Evolutionary conservation across 1,140 invertebrate genomes (phyloP), one percentile per base, ranked within the genome.

Genomic region (Platyura marginata): DNA sequence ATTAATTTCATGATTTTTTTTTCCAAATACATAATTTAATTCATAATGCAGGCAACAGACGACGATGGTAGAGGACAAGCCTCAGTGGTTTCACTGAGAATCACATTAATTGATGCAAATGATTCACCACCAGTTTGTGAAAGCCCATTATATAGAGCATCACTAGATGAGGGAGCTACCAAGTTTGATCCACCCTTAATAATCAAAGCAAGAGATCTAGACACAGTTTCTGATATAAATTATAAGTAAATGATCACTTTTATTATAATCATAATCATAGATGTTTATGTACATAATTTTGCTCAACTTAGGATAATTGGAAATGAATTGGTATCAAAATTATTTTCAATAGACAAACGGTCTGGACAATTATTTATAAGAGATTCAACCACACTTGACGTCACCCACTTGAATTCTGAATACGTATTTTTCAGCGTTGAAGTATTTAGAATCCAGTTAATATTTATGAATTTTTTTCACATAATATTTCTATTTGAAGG

Each of bases 91-190:
- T 78, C 85, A 0, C 64, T 96, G 0, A 77, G 77, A 46, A 78
- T 96, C 5, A 70, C 74, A 0, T 61, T 94, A 1, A 65, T 67
- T 0, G 88, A 94, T 58, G 78, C 76, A 23, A 93, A 94, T 54
- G 91, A 95, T 60, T 91, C 87, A 53, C 67, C 79, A 0, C 87
- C 88, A 0, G 65, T 70, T 9, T 91, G 91, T 58, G 64, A 71
- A 8, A 77, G 75, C 41, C 63, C 73, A 0, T 66, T 75, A 10
- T 89, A 88, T 58, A 71, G 75, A 6, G 77, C 79, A 1, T 79
- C 81, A 3, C 80, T 91, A 15, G 79, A 90, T 49, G 88, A 93
- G 56, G 83, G 82, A 1, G 72, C 84, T 2, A 66, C 73, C 3
- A 78, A 79, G 45, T 90, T 91, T 51, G 84, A 91, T 47, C 84